These are phyloP conservation scores for Glomeris marginata DNA, from an alignment of 2,888 invertebrate genomes.

Conservation along the genomic window DNA sequence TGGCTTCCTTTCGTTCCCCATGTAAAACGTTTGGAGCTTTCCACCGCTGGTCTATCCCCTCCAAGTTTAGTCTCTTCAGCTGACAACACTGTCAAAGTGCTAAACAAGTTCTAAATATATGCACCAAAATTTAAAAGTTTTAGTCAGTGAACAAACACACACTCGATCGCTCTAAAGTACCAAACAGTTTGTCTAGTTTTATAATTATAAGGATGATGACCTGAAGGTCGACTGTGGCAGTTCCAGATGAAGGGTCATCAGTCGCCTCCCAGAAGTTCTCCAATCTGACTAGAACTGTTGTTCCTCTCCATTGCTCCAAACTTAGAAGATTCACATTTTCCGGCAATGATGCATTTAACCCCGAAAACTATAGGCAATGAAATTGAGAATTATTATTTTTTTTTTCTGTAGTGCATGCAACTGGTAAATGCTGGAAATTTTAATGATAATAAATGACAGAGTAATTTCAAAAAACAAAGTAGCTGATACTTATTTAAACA, in stretches of 20 bases:
- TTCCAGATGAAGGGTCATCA: conserved; percentile 1
- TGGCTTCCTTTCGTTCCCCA: no score
- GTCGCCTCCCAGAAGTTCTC: conserved; percentile 1
- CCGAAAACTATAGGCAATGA: conserved; percentile 36
- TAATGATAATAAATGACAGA: neutral
- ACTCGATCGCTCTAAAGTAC: no score
- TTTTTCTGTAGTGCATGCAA: no score
- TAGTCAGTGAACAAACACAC: no score
- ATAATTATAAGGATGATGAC: neutral
- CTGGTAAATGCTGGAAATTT: neutral
- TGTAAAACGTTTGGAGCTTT: no score
- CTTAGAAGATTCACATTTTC: conserved; percentile 58
- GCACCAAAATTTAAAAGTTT: no score
- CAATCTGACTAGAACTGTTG: conserved; percentile 42
- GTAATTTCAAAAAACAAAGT: no score
- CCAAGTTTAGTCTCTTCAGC: no score
- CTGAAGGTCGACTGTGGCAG: neutral
- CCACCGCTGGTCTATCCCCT: no score
- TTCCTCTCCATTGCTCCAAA: conserved; percentile 54
- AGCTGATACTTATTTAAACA: neutral
- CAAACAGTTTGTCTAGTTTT: no score
- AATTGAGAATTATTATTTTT: neutral
- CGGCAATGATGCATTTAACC: conserved; percentile 42
- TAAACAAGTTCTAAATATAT: no score
- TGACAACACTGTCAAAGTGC: no score